Evolutionary conservation across 2,888 invertebrate species (phyloP).

Genomic region (Epirrita christyi): DNA sequence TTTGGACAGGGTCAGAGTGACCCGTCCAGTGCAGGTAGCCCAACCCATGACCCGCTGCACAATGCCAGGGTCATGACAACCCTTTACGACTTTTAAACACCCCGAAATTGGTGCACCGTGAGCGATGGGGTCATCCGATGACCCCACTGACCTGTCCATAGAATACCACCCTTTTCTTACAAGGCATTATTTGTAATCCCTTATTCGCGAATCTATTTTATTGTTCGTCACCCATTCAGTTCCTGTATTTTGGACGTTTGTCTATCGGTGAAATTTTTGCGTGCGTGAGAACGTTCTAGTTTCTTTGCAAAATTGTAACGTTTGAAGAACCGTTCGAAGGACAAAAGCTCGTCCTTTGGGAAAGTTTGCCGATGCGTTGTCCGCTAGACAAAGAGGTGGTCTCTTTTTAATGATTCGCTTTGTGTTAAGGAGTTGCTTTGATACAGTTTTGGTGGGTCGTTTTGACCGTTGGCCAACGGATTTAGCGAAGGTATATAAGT

Average conservation of each 20-base stretch:
- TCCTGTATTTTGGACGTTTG: conserved; percentile 64
- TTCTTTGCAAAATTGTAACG: conserved; percentile 81
- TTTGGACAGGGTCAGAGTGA: conserved; percentile 65
- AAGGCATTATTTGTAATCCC: conserved; percentile 85
- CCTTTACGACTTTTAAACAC: conserved; percentile 80
- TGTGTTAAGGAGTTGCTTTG: conserved; percentile 66
- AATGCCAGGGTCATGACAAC: conserved; percentile 72
- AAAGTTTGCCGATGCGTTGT: conserved; percentile 65
- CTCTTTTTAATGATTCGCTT: conserved; percentile 83
- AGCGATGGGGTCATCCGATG: conserved; percentile 83
- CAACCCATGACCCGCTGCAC: conserved; percentile 70
- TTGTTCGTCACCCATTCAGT: conserved; percentile 71
- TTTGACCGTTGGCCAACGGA: conserved; percentile 81
- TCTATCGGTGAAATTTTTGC: conserved; percentile 80
- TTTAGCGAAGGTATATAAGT: conserved; percentile 79
- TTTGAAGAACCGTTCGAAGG: conserved; percentile 52
- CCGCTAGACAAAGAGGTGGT: conserved; percentile 75
- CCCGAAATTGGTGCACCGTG: conserved; percentile 81
- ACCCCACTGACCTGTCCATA: conserved; percentile 77
- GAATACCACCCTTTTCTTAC: conserved; percentile 78
- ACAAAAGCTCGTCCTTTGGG: conserved; percentile 55
- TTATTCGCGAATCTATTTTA: conserved; percentile 85
- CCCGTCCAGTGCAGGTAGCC: conserved; percentile 72
- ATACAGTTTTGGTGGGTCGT: conserved; percentile 75
- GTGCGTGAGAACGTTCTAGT: conserved; percentile 83